Evolutionary conservation across 2,888 invertebrate genomes (phyloP).

Genomic region (Drosophila meridiana): DNA sequence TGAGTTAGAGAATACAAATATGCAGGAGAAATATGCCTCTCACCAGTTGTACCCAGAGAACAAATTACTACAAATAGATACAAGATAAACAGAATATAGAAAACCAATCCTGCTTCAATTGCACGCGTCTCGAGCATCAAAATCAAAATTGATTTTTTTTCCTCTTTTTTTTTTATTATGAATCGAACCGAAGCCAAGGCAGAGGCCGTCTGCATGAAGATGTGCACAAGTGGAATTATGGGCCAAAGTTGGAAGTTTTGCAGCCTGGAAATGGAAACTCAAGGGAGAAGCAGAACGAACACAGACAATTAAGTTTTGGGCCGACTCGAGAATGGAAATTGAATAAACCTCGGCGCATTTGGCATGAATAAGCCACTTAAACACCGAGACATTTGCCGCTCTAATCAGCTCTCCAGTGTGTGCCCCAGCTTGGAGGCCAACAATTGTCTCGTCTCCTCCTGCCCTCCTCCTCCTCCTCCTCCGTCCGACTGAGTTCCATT

Average conservation of each 20-base stretch:
- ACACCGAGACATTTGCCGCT: neutral
- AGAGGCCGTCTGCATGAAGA: neutral
- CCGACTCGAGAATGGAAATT: neutral
- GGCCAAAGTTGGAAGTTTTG: neutral
- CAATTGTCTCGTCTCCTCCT: neutral
- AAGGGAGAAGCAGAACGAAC: neutral
- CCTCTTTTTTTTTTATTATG: neutral
- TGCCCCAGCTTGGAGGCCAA: conserved; percentile 3
- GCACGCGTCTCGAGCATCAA: neutral
- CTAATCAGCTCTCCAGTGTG: neutral
- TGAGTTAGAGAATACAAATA: too few relatives aligned
- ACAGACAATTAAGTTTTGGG: neutral
- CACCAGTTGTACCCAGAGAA: neutral
- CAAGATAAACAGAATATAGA: neutral
- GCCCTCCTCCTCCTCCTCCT: neutral
- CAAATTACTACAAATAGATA: neutral
- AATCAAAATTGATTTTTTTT: neutral
- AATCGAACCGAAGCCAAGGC: neutral
- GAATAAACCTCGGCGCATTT: too few relatives aligned
- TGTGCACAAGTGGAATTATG: neutral
- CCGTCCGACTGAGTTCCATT: conserved; percentile 55
- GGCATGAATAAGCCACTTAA: conserved; percentile 1
- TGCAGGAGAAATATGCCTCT: neutral
- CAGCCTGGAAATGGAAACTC: neutral
- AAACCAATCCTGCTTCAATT: neutral